Base-by-base conservation (phyloP, 2,797 vertebrate genomes). In the Cottoperca gobio region DNA sequence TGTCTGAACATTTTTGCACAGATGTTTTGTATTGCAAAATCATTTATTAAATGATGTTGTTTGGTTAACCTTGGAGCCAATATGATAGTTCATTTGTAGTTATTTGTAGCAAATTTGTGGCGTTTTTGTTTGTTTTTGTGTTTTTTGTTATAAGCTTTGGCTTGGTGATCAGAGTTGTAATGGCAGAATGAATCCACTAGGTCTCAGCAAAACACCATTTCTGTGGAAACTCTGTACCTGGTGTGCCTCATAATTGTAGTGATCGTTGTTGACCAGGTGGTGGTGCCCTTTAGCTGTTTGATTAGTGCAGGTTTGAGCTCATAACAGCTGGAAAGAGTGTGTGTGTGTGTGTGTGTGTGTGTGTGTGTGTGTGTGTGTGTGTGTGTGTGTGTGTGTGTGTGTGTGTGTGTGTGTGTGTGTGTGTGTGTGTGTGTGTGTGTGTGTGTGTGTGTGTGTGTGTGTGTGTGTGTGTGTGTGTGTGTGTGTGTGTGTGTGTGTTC, bases 11-110 rank as follows among this genome's bases (percentile, higher is more conserved):
- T 90, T 93, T 94, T 95, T 95, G 94, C 94, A 95, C 95, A 95
- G 90, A 88, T 91, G 89, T 93, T 95, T 95, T 95, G 93, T 94
- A 94, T 89, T 91, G 87, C 91, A 93, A 93, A 93, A 89, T 89
- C 88, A 92, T 92, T 89, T 89, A 95, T 93, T 95, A 95, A 95
- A 95, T 92, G 83, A 94, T 90, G 82, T 82, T 90, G 91, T 92
- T 93, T 91, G 83, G 79, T 91, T 84, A 90, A 76, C 14, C 12
- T 28, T 40, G 67, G 35, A 57, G 23, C 75, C 31, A 19, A 40
- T 46, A 1, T 40, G 17, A 61, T 66, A 6, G 2, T 55, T 55
- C 0, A 17, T 67, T 9, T 70, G 17, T 16, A 21, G 12, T 3
- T 3, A 6, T 13, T 0, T 33, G 8, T 52, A 8, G 2, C 12